Base-by-base conservation (phyloP, 1,140 invertebrate genomes). In the Heliconius himera region DNA sequence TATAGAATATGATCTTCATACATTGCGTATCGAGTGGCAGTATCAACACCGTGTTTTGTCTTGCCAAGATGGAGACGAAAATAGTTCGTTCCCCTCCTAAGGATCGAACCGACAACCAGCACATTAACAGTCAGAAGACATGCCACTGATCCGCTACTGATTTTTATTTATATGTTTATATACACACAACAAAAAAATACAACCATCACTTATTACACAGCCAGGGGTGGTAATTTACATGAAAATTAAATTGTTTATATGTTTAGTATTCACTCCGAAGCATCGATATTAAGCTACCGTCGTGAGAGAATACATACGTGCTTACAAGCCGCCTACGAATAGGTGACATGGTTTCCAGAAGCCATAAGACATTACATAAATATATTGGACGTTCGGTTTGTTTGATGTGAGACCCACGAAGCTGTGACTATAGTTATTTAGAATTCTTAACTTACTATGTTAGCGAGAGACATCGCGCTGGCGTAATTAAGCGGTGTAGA, bases 271-370 rank as follows among this genome's bases (percentile, higher is more conserved):
- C 80, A n/a, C 73, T 51, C n/a, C 16, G 22, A 33, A 49, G 22
- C 72, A 73, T 51, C 70, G 70, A 81, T 78, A 81, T 81, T 81
- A 79, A 81, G 80, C 80, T 81, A 81, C 80, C 77, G 78, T 79
- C 78, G 80, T 81, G 80, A 81, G 80, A 81, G 73, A 81, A 74
- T 78, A 72, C 38, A 72, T 73, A 81, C 80, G 80, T 81, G 80
- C 72, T 77, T 78, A 77, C 60, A 46, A 74, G 74, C 73, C 73
- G 71, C 54, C 73, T 70, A 70, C 66, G 54, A 77, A 77, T 72
- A 54, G 26, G 8, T 76, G 66, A 41, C 74, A 76, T 26, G 74
- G 66, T 20, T 70, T 49, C 74, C 38, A 76, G 74, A 70, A 76
- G 60, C 20, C 36, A 76, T 76, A 26, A 29, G 54, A 20, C 54